Base-by-base conservation (phyloP, 2,888 invertebrate species). In the Diplazon laetatorius region DNA sequence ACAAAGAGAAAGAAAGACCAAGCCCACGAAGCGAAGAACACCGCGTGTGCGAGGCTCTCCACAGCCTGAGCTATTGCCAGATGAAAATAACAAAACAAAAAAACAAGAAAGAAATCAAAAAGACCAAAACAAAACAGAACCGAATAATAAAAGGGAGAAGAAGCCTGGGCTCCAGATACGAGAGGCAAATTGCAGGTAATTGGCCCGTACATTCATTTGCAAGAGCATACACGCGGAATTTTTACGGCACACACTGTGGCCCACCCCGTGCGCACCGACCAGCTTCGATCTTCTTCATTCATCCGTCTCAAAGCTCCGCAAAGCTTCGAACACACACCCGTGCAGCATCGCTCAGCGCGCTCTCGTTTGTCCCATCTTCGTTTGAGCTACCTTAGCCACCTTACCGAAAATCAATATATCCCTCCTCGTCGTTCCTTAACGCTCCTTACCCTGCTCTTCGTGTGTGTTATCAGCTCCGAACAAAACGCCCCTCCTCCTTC, bases 141-240 rank as follows among this genome's bases (percentile, higher is more conserved):
- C n/a, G n/a, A n/a, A n/a, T n/a, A n/a, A n/a, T n/a, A 30, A 6
- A 30, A 30, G 30, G 30, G 6, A 30, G 6, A 30, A 30, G 2
- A 30, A 5, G 30, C 81, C 80, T 82, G 78, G 83, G 81, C 83
- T 80, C 83, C 80, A 80, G 60, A 82, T 82, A 77, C 81, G 81
- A 75, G 78, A 85, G 86, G 82, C 86, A 89, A 89, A 90, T 90
- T 89, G 89, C 87, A 82, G 84, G 87, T 89, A 89, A 89, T 89
- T 85, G 87, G n/a, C 30, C 85, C 82, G 84, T 82, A 85, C 88
- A 89, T 89, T 89, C 85, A 85, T 88, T 87, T 87, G 86, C 85
- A 83, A 86, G 86, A 85, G 84, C 82, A 83, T 83, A 85, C 82
- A 84, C 81, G 78, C 76, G 80, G 81, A 57, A 74, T 42, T 44